phyloP scores from a whole-genome alignment of 2,888 invertebrate species.

The Aricia artaxerxes region DNA sequence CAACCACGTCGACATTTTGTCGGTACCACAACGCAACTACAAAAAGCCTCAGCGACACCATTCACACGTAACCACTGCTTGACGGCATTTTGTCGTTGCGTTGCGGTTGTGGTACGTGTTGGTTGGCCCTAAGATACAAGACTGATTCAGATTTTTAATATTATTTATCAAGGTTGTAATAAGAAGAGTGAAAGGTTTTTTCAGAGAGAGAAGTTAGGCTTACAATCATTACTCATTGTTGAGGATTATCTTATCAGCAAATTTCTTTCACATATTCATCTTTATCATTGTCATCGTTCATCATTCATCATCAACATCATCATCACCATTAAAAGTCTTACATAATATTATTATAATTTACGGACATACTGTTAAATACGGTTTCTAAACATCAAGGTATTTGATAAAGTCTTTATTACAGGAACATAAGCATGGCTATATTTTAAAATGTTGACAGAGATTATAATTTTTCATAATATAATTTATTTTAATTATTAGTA shows the following conservation, averaged over 20 bases:
- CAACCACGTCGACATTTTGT: no score
- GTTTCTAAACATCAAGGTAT: background rate
- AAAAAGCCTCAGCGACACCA: no score
- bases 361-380: background rate
- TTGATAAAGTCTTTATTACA: background rate
- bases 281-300: background rate
- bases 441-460: background rate
- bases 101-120: no score
- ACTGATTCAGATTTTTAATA: background rate
- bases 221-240: no score
- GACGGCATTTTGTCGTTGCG: no score
- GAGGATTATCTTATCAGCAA: background rate
- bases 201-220: background rate
- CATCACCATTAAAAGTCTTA: background rate
- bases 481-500: conserved; percentile 1
- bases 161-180: background rate
- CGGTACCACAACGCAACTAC: no score
- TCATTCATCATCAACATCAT: background rate
- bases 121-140: background rate
- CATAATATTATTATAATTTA: background rate
- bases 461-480: background rate
- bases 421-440: background rate
- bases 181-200: background rate
- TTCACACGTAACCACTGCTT: no score
- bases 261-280: background rate